phyloP scores from a whole-genome alignment of 1,140 invertebrate genomes.

The Triops cancriformis region DNA sequence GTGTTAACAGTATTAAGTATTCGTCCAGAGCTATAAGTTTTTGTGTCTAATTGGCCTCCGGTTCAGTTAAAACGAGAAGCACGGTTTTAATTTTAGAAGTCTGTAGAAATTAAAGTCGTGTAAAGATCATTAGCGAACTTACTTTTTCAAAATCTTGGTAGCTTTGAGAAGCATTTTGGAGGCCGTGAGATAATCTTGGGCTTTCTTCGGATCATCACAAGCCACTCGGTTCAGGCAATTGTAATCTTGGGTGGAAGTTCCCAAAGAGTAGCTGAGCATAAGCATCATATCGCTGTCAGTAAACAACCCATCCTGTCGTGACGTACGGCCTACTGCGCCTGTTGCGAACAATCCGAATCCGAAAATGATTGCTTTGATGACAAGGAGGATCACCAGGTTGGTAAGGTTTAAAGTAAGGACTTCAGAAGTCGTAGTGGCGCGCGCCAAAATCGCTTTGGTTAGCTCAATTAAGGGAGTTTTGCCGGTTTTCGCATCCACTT shows the following conservation, averaged over 20 bases:
- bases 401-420: conserved; percentile 73
- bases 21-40: too few relatives aligned
- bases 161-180: conserved; percentile 62
- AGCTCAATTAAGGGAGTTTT: conserved; percentile 27
- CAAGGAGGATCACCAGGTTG: conserved; percentile 64
- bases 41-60: too few relatives aligned
- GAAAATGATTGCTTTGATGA: conserved; percentile 70
- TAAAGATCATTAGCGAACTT: conserved; percentile 34
- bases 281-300: conserved; percentile 56
- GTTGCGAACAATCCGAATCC: conserved; percentile 51
- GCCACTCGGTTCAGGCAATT: conserved; percentile 65
- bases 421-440: conserved; percentile 42
- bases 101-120: too few relatives aligned
- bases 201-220: conserved; percentile 60
- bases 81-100: too few relatives aligned
- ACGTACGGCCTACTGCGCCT: conserved; percentile 19
- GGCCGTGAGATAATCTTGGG: conserved; percentile 61
- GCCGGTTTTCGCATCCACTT: background rate
- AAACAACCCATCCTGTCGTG: conserved; percentile 36
- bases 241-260: conserved; percentile 50
- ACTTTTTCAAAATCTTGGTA: conserved; percentile 59
- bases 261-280: conserved; percentile 59
- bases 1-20: too few relatives aligned
- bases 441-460: conserved; percentile 32
- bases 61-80: too few relatives aligned